A percentile compares a stretch with the other conserved stretches of the same genome.
Evolutionary conservation across 2,797 vertebrate genomes (phyloP).

Genomic region (Pogoniulus pusillus): DNA sequence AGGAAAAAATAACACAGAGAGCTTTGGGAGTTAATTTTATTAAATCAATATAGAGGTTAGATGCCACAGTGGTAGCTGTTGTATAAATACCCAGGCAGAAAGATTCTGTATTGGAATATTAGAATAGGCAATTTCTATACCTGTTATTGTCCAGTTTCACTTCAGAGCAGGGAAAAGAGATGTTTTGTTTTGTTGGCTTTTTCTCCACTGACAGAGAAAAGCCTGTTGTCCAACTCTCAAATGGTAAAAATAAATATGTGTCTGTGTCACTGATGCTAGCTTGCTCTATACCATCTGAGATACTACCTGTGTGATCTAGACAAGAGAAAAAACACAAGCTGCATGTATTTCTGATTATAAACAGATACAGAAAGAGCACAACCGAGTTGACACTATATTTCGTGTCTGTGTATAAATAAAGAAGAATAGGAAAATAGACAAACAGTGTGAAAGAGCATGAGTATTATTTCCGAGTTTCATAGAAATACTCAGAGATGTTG

Average conservation of each 20-base stretch:
- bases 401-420: neutral
- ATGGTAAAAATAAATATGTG: neutral
- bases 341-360: neutral
- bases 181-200: neutral
- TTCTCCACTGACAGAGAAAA: neutral
- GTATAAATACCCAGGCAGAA: conserved; percentile 52
- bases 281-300: neutral
- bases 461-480: neutral
- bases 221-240: neutral
- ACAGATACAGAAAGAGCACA: neutral
- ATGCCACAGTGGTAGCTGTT: conserved; percentile 47
- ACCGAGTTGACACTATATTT: neutral
- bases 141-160: conserved; percentile 28
- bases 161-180: neutral
- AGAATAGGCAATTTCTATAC: conserved; percentile 51
- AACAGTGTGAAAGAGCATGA: neutral
- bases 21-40: conserved; percentile 55
- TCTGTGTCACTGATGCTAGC: neutral
- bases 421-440: neutral
- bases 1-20: conserved; percentile 7
- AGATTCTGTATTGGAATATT: conserved; percentile 55
- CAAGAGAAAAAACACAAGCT: neutral
- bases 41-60: conserved; percentile 54
- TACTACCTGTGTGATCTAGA: neutral
- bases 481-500: neutral